phyloP scores from a whole-genome alignment of 2,888 invertebrate genomes.

The Amblyjoppa proteus region DNA sequence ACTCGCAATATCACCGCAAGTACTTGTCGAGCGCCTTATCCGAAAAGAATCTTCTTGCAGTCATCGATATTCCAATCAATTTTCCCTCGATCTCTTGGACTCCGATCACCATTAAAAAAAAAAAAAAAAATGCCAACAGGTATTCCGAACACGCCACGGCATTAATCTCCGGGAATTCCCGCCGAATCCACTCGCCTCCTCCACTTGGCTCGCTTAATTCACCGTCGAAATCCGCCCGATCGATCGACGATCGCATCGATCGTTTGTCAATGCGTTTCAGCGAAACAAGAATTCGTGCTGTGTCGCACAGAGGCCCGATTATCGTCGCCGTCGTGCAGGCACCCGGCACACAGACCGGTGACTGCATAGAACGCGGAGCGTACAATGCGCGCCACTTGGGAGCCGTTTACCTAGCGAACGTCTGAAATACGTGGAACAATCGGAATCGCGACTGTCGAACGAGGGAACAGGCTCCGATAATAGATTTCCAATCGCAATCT shows the following conservation, averaged over 20 bases:
- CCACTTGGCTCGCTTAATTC: too few relatives aligned
- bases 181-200: too few relatives aligned
- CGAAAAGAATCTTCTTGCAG: neutral
- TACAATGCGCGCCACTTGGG: neutral
- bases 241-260: constrained; percentile 2
- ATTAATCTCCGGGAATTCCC: too few relatives aligned
- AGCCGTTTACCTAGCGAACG: neutral
- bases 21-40: too few relatives aligned
- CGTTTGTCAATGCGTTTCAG: neutral
- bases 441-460: constrained; percentile 23
- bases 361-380: too few relatives aligned
- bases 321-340: neutral
- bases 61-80: neutral
- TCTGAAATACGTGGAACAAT: constrained; percentile 28
- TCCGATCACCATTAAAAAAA: too few relatives aligned
- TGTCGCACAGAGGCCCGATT: neutral
- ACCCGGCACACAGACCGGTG: neutral
- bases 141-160: too few relatives aligned
- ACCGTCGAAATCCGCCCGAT: neutral
- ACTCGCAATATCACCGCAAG: too few relatives aligned
- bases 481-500: constrained; percentile 55
- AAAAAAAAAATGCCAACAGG: too few relatives aligned
- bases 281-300: neutral
- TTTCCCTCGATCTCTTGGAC: too few relatives aligned
- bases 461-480: constrained; percentile 48